Evolutionary conservation across 2,888 invertebrate genomes (phyloP).

Genomic region (Eristalis intricaria): DNA sequence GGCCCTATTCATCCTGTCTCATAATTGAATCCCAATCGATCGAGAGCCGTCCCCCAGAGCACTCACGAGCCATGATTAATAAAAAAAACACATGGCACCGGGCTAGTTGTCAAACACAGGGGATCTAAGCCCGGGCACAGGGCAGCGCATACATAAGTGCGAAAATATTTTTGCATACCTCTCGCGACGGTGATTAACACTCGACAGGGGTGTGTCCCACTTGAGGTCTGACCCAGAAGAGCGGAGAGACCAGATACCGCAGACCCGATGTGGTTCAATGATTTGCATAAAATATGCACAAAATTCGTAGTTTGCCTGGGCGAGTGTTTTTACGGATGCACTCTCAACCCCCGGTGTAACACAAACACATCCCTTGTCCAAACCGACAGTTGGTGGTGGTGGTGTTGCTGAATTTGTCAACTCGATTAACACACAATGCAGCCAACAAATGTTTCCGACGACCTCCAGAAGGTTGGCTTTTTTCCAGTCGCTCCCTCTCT

Average conservation of each 20-base stretch:
- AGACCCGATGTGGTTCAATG: background rate
- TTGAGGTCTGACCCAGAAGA: conserved; percentile 41
- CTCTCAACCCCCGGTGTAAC: conserved; percentile 49
- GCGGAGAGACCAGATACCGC: conserved; percentile 9
- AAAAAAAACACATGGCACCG: conserved; percentile 46
- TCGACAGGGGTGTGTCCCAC: conserved; percentile 2
- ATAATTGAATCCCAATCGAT: conserved; percentile 52
- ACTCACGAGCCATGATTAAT: conserved; percentile 59
- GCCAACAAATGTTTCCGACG: conserved; percentile 50
- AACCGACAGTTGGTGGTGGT: background rate
- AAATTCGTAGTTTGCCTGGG: background rate
- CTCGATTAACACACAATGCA: conserved; percentile 61
- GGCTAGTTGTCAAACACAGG: conserved; percentile 47
- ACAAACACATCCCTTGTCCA: background rate
- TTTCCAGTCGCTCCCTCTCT: conserved; percentile 7
- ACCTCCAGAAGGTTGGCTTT: conserved; percentile 59
- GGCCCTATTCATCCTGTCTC: background rate
- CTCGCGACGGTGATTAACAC: conserved; percentile 58
- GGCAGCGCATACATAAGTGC: conserved; percentile 25
- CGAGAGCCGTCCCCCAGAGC: conserved; percentile 4
- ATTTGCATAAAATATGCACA: conserved; percentile 68
- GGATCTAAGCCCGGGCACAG: background rate
- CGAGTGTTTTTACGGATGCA: conserved; percentile 17
- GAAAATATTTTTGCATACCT: conserved; percentile 67
- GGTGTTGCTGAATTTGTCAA: conserved; percentile 48